Percentiles rank a stretch among this genome's conserved stretches.
These are phyloP conservation scores for Strigops habroptila DNA, from an alignment of 2,113 vertebrate genomes.

Conservation along the genomic window DNA sequence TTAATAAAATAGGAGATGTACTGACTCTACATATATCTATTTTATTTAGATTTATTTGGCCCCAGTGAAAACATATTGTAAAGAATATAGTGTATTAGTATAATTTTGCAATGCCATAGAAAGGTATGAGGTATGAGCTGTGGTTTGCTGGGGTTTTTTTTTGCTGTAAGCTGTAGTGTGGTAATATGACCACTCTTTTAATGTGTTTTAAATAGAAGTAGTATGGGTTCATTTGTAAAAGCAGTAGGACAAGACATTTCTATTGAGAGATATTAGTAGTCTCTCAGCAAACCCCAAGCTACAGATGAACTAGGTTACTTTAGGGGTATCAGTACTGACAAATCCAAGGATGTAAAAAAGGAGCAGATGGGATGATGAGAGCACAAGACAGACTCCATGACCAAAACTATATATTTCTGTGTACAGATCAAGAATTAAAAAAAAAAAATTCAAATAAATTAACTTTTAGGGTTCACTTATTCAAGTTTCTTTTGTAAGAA, in stretches of 20 bases:
- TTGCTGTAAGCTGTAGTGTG: not conserved
- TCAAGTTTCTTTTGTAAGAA: not conserved
- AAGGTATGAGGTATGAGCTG: not conserved
- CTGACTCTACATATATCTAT: not conserved
- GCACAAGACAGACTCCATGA: accelerated
- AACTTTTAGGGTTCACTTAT: not conserved
- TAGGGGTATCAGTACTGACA: not conserved
- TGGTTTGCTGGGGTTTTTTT: not conserved
- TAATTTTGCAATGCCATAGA: not conserved
- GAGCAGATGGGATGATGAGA: not conserved
- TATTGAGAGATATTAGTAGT: not conserved
- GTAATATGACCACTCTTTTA: not conserved
- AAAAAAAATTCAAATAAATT: not conserved
- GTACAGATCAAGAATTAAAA: not conserved
- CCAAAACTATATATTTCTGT: not conserved
- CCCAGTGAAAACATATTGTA: not conserved
- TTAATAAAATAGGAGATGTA: constrained; percentile 53
- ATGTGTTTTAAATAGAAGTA: not conserved
- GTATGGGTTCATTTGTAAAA: not conserved
- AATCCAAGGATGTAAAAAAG: not conserved
- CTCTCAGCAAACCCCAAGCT: not conserved
- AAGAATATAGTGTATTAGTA: not conserved
- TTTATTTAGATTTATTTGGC: constrained; percentile 62
- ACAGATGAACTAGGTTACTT: not conserved
- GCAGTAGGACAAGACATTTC: not conserved